Evolutionary conservation across 2,113 vertebrate genomes (phyloP).

Genomic region (Peromyscus polionotus): DNA sequence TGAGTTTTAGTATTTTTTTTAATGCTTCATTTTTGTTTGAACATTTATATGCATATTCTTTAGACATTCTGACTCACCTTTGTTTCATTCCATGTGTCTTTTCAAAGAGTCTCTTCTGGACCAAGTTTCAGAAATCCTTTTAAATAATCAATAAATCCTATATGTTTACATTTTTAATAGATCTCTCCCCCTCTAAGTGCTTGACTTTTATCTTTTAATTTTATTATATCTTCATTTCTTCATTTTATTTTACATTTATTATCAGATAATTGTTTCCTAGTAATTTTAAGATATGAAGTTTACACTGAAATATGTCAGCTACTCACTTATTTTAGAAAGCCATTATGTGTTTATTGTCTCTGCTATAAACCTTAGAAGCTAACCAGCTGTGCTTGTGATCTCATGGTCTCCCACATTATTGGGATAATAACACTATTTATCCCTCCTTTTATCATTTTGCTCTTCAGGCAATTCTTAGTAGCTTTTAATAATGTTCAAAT

Average conservation of each 20-base stretch:
- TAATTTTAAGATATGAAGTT: constrained; percentile 39
- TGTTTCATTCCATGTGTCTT: not conserved
- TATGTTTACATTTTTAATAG: not conserved
- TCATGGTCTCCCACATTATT: not conserved
- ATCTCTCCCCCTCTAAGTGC: not conserved
- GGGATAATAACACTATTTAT: not conserved
- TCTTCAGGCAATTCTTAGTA: constrained; percentile 9
- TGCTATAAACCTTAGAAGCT: not conserved
- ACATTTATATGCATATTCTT: not conserved
- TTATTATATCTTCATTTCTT: not conserved
- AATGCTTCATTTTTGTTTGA: not conserved
- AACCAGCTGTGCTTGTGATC: constrained; percentile 5
- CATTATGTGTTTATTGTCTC: constrained; percentile 34
- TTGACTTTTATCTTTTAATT: constrained; percentile 22
- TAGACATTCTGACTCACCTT: not conserved
- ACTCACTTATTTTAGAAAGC: not conserved
- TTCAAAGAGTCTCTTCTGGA: not conserved
- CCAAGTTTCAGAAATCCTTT: not conserved
- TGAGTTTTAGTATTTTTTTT: not conserved
- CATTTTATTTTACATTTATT: not conserved
- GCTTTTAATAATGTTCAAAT: constrained; percentile 37
- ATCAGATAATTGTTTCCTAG: not conserved
- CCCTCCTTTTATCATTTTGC: not conserved
- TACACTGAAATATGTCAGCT: not conserved
- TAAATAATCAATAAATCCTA: not conserved